These are phyloP conservation scores for Ceratina calcarata DNA, from an alignment of 1,140 invertebrate genomes.

Conservation along the genomic window DNA sequence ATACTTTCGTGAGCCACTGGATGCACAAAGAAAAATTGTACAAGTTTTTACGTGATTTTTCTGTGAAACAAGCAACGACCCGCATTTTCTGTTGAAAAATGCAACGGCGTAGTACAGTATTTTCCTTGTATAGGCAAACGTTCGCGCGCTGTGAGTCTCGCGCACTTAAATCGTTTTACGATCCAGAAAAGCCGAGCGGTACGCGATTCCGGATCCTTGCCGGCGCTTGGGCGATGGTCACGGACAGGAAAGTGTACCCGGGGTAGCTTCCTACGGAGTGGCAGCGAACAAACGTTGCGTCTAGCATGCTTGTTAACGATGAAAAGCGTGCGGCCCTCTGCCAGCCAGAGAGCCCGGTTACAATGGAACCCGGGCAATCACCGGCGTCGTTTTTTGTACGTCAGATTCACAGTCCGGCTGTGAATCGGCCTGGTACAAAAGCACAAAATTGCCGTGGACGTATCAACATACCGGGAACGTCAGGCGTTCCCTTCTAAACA, in stretches of 20 bases:
- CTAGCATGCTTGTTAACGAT: slow-evolving; percentile 49
- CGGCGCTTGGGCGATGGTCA: slow-evolving; percentile 35
- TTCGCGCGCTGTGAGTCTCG: neutral
- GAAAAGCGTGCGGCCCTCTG: slow-evolving; percentile 60
- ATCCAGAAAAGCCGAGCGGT: slow-evolving; percentile 48
- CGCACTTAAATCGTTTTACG: slow-evolving; percentile 49
- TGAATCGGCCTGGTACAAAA: neutral
- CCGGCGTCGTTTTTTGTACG: neutral
- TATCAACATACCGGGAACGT: neutral
- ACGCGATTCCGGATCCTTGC: slow-evolving; percentile 49
- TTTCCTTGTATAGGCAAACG: too few relatives aligned
- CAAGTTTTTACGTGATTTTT: too few relatives aligned
- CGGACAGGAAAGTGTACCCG: slow-evolving; percentile 24
- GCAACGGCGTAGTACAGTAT: too few relatives aligned
- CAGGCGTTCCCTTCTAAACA: too few relatives aligned
- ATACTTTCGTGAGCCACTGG: too few relatives aligned
- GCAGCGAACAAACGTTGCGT: slow-evolving; percentile 52
- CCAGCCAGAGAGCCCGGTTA: neutral
- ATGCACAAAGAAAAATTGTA: too few relatives aligned
- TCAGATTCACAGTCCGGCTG: neutral
- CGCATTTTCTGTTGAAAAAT: too few relatives aligned
- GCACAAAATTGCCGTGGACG: neutral
- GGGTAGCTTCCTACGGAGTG: too few relatives aligned
- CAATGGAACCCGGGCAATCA: slow-evolving; percentile 10
- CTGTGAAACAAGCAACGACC: too few relatives aligned